Evolutionary conservation across 2,797 vertebrate species (phyloP).

Genomic region (Acipenser oxyrinchus): DNA sequence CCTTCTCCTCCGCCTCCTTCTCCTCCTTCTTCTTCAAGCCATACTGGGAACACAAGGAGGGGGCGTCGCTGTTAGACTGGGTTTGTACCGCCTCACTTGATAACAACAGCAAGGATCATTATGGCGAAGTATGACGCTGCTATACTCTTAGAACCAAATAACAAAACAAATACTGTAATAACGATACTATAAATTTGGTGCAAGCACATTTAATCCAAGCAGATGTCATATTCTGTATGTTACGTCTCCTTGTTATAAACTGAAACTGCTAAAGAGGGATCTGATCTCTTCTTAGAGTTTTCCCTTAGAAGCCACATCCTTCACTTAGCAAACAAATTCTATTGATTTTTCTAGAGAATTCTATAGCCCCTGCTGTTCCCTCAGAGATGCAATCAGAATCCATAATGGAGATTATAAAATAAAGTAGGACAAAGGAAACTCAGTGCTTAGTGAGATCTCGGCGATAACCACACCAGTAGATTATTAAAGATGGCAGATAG

Average conservation of each 20-base stretch:
- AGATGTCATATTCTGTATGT: no score
- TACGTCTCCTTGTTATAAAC: no score
- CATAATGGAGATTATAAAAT: background rate
- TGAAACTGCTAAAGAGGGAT: no score
- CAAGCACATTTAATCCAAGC: no score
- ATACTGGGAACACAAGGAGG: conserved; percentile 58
- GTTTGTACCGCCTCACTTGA: background rate
- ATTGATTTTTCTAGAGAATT: no score
- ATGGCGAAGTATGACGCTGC: background rate
- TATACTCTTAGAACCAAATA: no score
- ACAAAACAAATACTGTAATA: no score
- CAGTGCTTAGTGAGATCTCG: background rate
- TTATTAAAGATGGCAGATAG: conserved; percentile 11
- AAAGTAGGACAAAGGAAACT: background rate
- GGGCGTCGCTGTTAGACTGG: background rate
- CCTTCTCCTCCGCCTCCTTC: conserved; percentile 96
- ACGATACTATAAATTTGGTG: no score
- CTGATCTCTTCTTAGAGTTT: no score
- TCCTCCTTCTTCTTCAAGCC: conserved; percentile 98
- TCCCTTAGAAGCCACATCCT: no score
- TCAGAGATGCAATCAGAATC: background rate
- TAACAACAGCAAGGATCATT: background rate
- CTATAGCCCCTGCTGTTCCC: no score
- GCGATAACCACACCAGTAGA: background rate
- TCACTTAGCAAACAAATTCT: no score